A percentile compares a stretch with the other conserved stretches of the same genome.
phyloP scores from a whole-genome alignment of 2,888 invertebrate species.

The Pheosia gnoma region DNA sequence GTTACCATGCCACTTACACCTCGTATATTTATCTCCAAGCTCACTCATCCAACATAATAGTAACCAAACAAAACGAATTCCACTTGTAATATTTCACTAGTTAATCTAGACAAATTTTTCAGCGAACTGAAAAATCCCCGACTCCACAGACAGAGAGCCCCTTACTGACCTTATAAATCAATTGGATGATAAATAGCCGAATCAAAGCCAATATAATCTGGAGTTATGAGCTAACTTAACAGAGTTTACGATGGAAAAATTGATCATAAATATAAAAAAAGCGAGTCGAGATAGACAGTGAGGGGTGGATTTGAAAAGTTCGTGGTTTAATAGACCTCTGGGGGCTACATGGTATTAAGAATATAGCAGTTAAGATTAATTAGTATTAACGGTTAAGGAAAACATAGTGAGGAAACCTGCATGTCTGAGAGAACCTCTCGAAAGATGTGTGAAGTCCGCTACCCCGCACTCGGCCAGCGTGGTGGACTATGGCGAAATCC shows the following conservation, averaged over 20 bases:
- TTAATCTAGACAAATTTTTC: background rate
- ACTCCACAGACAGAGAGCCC: conserved; percentile 7
- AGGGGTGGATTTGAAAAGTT: background rate
- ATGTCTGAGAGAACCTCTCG: no score
- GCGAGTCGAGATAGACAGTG: conserved; percentile 6
- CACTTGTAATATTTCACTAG: background rate
- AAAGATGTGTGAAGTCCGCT: no score
- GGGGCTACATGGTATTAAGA: background rate
- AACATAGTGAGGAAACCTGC: no score
- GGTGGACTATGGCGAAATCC: no score
- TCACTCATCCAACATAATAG: background rate
- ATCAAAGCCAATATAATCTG: conserved; percentile 38
- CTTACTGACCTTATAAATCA: conserved; percentile 27
- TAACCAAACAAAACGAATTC: background rate
- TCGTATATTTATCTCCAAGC: background rate
- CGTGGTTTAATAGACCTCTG: background rate
- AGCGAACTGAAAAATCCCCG: background rate
- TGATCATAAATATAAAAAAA: conserved; percentile 25
- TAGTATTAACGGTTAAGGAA: no score
- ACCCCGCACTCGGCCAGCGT: no score
- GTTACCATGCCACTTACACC: no score
- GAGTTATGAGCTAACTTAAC: conserved; percentile 35
- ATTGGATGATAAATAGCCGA: conserved; percentile 33
- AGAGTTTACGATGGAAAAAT: conserved; percentile 21
- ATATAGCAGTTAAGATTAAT: no score